A percentile compares a stretch with the other conserved stretches of the same genome.
Evolutionary conservation across 2,797 vertebrate species (phyloP).

Genomic region (Xenops minutus): DNA sequence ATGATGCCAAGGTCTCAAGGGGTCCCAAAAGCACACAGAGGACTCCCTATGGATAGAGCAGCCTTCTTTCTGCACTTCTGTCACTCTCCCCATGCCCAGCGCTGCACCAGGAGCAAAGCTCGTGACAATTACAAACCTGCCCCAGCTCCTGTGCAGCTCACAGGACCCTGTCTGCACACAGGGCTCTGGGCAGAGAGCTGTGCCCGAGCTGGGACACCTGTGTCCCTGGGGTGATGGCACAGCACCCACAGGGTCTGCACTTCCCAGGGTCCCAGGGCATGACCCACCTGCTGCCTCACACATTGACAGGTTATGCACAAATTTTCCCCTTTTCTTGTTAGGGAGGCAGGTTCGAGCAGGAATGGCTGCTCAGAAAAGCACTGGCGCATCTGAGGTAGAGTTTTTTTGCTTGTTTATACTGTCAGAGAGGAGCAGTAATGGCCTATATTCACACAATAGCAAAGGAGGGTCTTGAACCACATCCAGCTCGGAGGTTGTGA

Average conservation of each 20-base stretch:
- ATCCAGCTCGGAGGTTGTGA: not conserved
- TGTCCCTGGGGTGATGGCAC: not conserved
- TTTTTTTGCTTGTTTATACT: not conserved
- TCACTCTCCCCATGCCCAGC: accelerated
- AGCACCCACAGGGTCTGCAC: not conserved
- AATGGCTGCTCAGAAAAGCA: not conserved
- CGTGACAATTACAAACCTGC: not conserved
- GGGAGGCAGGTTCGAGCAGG: accelerated
- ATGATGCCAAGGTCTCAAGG: accelerated
- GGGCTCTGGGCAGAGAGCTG: not conserved
- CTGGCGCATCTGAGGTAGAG: not conserved
- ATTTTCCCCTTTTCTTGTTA: not conserved
- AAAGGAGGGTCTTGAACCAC: slow-evolving; percentile 20
- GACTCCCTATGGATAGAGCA: not conserved
- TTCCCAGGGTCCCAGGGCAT: not conserved
- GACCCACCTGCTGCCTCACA: accelerated
- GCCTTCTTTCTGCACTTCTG: not conserved
- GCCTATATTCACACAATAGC: not conserved
- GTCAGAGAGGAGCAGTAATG: not conserved
- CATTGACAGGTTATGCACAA: not conserved
- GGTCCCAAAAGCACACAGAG: not conserved
- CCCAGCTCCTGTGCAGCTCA: not conserved
- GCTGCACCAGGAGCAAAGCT: not conserved
- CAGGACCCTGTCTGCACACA: accelerated
- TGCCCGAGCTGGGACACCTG: not conserved